Conservation (phyloP, 2,113 vertebrate species). For the Oophaga pumilio region DNA sequence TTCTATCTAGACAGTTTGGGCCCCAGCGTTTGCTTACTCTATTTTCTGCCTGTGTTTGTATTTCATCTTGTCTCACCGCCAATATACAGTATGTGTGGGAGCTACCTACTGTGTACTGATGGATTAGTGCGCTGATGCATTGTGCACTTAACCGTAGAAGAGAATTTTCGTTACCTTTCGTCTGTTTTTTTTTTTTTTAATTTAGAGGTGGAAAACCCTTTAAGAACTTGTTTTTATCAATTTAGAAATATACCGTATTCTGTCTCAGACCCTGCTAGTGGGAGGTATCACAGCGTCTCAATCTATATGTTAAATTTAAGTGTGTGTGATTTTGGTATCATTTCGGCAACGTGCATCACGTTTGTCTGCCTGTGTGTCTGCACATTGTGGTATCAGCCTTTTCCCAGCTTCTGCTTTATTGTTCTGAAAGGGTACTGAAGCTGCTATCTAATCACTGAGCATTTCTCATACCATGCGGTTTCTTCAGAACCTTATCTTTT, state of each 20-base stretch:
- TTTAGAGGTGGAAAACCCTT: no score
- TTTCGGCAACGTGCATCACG: not conserved
- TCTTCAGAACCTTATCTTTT: not conserved
- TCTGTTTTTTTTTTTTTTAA: no score
- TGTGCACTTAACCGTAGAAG: no score
- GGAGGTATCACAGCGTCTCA: not conserved
- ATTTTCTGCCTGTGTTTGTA: no score
- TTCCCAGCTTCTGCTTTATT: not conserved
- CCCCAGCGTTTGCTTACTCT: no score
- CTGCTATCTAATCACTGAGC: not conserved
- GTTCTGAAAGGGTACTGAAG: not conserved
- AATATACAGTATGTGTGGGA: no score
- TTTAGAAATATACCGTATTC: not conserved
- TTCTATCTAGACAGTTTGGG: no score
- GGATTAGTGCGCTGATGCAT: no score
- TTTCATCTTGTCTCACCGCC: no score
- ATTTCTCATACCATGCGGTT: not conserved
- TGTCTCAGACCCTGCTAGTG: not conserved
- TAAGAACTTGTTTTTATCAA: not conserved
- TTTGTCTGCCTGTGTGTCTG: not conserved
- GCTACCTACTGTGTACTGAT: no score
- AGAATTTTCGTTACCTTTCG: no score
- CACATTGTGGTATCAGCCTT: not conserved
- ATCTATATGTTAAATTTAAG: not conserved
- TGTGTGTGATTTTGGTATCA: not conserved